These are phyloP conservation scores for Drosophila atroscutellata DNA, from an alignment of 2,888 invertebrate genomes.

Conservation along the genomic window DNA sequence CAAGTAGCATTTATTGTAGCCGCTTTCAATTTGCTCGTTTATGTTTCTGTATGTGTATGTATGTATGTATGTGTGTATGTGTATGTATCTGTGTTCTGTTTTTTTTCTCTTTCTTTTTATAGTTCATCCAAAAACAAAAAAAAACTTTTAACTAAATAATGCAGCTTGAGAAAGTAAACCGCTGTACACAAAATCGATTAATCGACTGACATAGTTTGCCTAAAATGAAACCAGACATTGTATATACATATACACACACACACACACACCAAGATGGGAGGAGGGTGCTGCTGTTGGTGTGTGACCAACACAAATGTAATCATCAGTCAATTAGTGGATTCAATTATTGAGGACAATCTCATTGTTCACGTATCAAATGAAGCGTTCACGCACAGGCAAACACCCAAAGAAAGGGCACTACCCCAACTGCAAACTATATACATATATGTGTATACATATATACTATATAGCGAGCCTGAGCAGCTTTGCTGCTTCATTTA, in stretches of 20 bases:
- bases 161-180: constrained; percentile 73
- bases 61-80: constrained; percentile 23
- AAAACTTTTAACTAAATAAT: constrained; percentile 57
- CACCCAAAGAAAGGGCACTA: constrained; percentile 41
- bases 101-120: constrained; percentile 3
- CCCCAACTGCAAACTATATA: constrained; percentile 8
- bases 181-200: constrained; percentile 56
- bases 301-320: constrained; percentile 78
- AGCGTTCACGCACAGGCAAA: constrained; percentile 78
- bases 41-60: constrained; percentile 52
- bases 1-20: constrained; percentile 36
- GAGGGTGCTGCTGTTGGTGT: constrained; percentile 40
- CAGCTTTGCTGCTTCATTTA: constrained; percentile 58
- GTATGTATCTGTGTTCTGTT: constrained; percentile 19
- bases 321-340: constrained; percentile 82
- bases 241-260: constrained; percentile 3
- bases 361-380: constrained; percentile 81
- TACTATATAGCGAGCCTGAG: constrained; percentile 4
- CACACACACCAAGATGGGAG: background rate
- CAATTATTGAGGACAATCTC: constrained; percentile 81
- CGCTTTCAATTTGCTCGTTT: constrained; percentile 68
- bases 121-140: constrained; percentile 11
- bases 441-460: background rate
- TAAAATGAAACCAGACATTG: background rate
- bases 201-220: constrained; percentile 67